Base-by-base conservation (phyloP, 1,140 invertebrate genomes). In the Drusus annulatus region DNA sequence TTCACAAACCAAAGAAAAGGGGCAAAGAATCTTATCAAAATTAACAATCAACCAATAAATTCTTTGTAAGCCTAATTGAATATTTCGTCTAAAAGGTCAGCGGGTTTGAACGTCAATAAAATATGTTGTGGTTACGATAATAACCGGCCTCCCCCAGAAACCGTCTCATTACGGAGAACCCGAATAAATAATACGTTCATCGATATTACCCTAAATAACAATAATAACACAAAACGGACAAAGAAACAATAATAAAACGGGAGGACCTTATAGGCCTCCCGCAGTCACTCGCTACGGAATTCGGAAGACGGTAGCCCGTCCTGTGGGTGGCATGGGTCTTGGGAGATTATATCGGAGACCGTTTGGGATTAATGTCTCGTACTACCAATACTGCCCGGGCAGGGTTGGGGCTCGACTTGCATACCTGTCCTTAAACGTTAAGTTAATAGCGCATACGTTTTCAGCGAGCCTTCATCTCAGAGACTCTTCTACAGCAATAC, bases 281-380 rank as follows among this genome's bases (percentile, higher is more conserved):
- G 19, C 56, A 60, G 17, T 60, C 56, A 45, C 36, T 45, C 13
- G 8, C 7, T 63, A 8, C 23, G 23, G 68, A 16, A n/a, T 25
- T 51, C 71, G 71, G 71, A 56, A 75, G 71, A 54, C 52, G 21
- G 71, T 74, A 56, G 50, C 69, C 23, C 69, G 51, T 58, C 15
- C 54, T 17, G 71, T 75, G 71, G 71, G 71, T 75, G 71, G 71
- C 25, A 31, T 25, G 25, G 31, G 31, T 19, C 28, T 17, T 25
- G 6, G n/a, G 68, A 19, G 68, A 71, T 52, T 71, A 71, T 25
- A 52, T 51, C 68, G 50, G 36, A 13, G 68, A 52, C 50, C 68
- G n/a, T 21, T 54, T 45, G 36, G 36, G 36, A 45, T 45, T 45
- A 45, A 45, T 45, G 36, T 45, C 36, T 45, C 36, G 1, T 45